Conservation (phyloP, 1,140 invertebrate species). For the Zaprionus taronus region DNA sequence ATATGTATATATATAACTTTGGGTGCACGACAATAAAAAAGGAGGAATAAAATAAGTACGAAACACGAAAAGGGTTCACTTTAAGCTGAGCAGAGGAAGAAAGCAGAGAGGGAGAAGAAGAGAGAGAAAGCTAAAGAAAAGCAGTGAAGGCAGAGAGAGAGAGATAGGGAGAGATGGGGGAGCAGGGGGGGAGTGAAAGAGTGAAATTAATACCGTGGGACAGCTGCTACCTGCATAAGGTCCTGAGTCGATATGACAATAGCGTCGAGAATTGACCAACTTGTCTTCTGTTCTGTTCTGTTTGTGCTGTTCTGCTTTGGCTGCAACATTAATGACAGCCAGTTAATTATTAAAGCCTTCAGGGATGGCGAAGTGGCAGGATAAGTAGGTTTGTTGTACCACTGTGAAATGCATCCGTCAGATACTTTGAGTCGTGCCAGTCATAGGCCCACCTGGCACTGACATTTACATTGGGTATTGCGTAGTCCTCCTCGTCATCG, state of each 20-base stretch:
- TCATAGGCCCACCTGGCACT: not conserved
- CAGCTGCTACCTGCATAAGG: not conserved
- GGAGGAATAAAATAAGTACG: not conserved
- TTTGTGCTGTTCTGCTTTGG: not conserved
- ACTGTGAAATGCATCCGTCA: not conserved
- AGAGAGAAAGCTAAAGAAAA: not conserved
- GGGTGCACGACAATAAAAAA: conserved; percentile 11
- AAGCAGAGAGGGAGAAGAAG: not conserved
- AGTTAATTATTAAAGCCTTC: conserved; percentile 9
- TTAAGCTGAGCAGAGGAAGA: not conserved
- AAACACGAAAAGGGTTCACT: conserved; percentile 5
- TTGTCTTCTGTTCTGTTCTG: not conserved
- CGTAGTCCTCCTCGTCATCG: conserved; percentile 10
- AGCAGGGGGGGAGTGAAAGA: not conserved
- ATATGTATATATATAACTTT: conserved; percentile 3
- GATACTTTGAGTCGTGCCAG: not conserved
- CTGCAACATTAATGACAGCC: conserved; percentile 3
- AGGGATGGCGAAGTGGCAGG: no score
- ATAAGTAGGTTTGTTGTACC: no score
- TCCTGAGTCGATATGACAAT: conserved; percentile 11
- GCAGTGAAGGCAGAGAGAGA: not conserved
- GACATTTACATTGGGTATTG: conserved; percentile 2
- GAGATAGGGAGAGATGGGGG: not conserved
- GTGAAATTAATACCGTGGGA: not conserved
- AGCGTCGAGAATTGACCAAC: not conserved